Evolutionary conservation across 1,140 invertebrate species (phyloP).

Genomic region (Drosophila truncata): DNA sequence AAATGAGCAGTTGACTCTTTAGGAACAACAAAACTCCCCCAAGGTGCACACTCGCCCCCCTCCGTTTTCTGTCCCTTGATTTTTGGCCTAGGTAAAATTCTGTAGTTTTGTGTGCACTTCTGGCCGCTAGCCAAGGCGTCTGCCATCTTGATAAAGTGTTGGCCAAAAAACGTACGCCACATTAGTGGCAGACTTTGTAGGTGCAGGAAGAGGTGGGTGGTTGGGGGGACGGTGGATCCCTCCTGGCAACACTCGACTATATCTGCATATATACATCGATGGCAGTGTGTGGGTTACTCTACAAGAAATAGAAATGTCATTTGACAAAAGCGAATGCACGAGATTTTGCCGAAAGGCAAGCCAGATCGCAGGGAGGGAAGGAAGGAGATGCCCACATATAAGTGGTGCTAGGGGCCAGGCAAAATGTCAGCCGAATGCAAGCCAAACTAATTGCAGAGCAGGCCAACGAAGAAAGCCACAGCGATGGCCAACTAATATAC

Average conservation of each 20-base stretch:
- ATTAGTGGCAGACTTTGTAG: slow-evolving; percentile 71
- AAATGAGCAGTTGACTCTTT: slow-evolving; percentile 53
- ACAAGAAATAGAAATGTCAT: slow-evolving; percentile 82
- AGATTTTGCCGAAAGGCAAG: slow-evolving; percentile 42
- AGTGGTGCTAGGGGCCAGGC: slow-evolving; percentile 33
- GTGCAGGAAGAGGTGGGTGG: background rate
- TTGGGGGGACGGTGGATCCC: background rate
- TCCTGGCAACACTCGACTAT: slow-evolving; percentile 56
- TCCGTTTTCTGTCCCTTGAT: background rate
- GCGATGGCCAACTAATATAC: slow-evolving; percentile 51
- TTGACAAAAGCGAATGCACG: slow-evolving; percentile 71
- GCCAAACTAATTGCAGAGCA: slow-evolving; percentile 77
- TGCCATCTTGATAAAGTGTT: slow-evolving; percentile 84
- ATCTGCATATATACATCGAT: slow-evolving; percentile 5
- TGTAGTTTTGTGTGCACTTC: slow-evolving; percentile 77
- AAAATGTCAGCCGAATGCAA: slow-evolving; percentile 76
- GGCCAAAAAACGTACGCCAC: slow-evolving; percentile 82
- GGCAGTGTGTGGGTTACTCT: slow-evolving; percentile 65
- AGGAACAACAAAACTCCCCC: slow-evolving; percentile 29
- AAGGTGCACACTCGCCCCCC: slow-evolving; percentile 18
- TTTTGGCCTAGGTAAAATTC: slow-evolving; percentile 42
- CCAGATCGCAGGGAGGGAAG: slow-evolving; percentile 1
- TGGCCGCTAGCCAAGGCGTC: slow-evolving; percentile 75
- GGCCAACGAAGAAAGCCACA: slow-evolving; percentile 14
- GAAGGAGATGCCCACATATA: background rate